Base-by-base conservation (phyloP, 2,113 vertebrate genomes). In the Osmerus eperlanus region DNA sequence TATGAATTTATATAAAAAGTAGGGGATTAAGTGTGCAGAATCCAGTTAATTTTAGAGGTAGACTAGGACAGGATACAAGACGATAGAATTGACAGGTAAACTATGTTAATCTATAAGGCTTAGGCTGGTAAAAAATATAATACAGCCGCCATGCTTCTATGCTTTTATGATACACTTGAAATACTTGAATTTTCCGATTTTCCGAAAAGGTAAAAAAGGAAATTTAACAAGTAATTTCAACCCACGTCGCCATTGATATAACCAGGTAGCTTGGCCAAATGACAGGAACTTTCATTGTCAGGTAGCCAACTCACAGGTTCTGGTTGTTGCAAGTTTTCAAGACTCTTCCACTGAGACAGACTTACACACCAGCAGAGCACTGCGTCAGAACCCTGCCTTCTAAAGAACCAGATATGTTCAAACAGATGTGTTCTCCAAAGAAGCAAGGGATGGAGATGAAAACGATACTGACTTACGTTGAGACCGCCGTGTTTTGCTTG, bases 21-120 rank as follows among this genome's bases (percentile, higher is more conserved):
- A 56, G 62, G 81, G 85, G 85, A 88, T 86, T 87, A 86, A 83
- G 81, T 79, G 70, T 74, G 82, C 52, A 36, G 76, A 82, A 87
- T 79, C 77, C 80, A 52, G 80, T 86, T 88, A 86, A 90, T 91
- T 90, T 87, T 61, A 61, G 85, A 86, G 13, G 19, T 28, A 36
- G 82, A 86, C 84, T 18, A 81, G 15, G 83, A 66, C 78, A 23
- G 81, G 80, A 70, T 64, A 76, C 71, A 14, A 23, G 75, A 72
- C 84, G 86, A 76, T 16, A 41, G 70, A 47, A 47, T 70, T 59
- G 69, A 80, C 83, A 86, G 81, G 86, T 87, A 89, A 88, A 91
- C 80, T 84, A 83, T 78, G 70, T 76, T 89, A 89, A 89, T 89
- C 86, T 87, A 83, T 84, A 87, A 89, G 86, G 87, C 80, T 86